Evolutionary conservation across 2,888 invertebrate species (phyloP).

Genomic region (Orthosia incerta): DNA sequence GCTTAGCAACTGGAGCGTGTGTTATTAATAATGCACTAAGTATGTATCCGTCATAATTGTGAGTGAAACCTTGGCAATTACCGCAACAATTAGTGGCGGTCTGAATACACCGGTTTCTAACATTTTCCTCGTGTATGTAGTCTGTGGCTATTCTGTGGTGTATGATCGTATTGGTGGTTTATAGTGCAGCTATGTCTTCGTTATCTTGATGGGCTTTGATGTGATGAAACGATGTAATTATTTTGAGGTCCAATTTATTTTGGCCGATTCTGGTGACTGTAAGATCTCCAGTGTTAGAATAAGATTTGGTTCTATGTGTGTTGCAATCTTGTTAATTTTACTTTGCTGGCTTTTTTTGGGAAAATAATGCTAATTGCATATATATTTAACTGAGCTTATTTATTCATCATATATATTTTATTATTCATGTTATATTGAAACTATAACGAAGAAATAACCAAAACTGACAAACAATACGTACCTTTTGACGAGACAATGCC

Average conservation of each 20-base stretch:
- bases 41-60: conserved; percentile 88
- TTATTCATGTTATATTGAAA: neutral
- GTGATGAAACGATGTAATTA: neutral
- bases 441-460: conserved; percentile 7
- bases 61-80: conserved; percentile 89
- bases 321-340: neutral
- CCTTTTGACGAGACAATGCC: conserved; percentile 98
- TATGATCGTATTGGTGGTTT: conserved; percentile 30
- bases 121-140: conserved; percentile 56
- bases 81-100: conserved; percentile 87
- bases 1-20: conserved; percentile 75
- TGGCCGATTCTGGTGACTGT: neutral
- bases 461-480: conserved; percentile 68
- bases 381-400: too few species aligned
- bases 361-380: too few species aligned
- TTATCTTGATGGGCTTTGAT: conserved; percentile 12
- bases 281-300: neutral
- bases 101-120: conserved; percentile 80
- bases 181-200: conserved; percentile 8
- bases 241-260: neutral
- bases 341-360: neutral
- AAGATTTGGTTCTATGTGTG: neutral
- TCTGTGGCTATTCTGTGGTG: conserved; percentile 37
- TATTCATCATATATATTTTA: neutral
- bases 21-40: conserved; percentile 87